Conservation (phyloP, 2,888 invertebrate genomes). For the Thecophora atra region DNA sequence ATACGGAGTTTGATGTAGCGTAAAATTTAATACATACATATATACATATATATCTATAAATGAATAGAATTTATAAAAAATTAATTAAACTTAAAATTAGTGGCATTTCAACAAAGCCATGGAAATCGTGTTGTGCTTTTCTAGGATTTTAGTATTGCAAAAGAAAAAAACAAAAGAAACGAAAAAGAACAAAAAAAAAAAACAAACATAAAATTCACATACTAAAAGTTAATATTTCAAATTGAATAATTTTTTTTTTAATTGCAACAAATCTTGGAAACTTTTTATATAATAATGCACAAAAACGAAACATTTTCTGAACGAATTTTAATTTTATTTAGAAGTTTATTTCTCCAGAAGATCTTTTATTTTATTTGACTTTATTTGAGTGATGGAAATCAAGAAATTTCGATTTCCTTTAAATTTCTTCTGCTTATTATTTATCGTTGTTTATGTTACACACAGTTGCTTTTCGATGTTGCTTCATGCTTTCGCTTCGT, state of each 20-base stretch:
- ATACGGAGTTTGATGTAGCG: background rate
- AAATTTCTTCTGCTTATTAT: no score
- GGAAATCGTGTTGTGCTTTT: constrained; percentile 65
- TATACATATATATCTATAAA: background rate
- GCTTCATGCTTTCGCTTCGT: no score
- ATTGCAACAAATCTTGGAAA: constrained; percentile 49
- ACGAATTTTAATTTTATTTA: background rate
- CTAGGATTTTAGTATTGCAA: constrained; percentile 59
- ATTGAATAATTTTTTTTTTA: constrained; percentile 42
- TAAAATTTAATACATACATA: background rate
- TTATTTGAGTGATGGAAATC: no score
- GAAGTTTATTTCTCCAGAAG: no score
- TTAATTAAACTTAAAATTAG: constrained; percentile 49
- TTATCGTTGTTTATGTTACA: no score
- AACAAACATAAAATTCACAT: no score
- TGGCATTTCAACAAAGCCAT: constrained; percentile 64
- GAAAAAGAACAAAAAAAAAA: constrained; percentile 34
- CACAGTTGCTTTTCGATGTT: no score
- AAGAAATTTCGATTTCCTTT: no score
- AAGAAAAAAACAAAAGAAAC: constrained; percentile 38
- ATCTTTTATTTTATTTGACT: no score
- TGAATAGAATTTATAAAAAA: constrained; percentile 44
- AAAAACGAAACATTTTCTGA: constrained; percentile 45
- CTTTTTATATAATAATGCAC: constrained; percentile 62
- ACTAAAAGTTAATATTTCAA: constrained; percentile 44